A percentile compares a stretch with the other conserved stretches of the same genome.
Conservation (phyloP, 1,140 invertebrate genomes). For the Cydia pomonella region DNA sequence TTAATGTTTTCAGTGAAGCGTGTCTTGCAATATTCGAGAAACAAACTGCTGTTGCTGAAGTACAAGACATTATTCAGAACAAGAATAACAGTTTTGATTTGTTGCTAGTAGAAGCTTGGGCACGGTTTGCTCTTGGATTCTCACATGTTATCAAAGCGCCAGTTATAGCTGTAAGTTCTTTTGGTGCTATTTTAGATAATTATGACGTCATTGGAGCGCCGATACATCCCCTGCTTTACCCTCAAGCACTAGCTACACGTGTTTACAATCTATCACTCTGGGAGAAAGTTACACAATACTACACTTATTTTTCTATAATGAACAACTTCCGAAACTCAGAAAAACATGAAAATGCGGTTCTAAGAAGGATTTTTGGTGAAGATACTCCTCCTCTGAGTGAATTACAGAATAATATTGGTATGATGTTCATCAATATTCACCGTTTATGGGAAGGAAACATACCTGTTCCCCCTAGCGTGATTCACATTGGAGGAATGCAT, state of each 20-base stretch:
- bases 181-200: background rate
- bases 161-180: slow-evolving; percentile 4
- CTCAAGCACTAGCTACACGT: background rate
- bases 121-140: background rate
- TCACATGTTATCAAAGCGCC: background rate
- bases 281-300: background rate
- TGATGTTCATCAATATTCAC: slow-evolving; percentile 80
- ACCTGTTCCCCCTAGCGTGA: slow-evolving; percentile 74
- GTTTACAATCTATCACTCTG: background rate
- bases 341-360: background rate
- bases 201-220: background rate
- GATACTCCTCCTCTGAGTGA: background rate
- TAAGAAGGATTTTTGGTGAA: slow-evolving; percentile 2
- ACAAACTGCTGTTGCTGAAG: background rate
- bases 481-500: slow-evolving; percentile 82
- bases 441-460: slow-evolving; percentile 67
- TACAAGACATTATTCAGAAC: background rate
- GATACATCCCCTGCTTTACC: background rate
- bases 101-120: background rate
- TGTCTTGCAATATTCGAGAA: background rate
- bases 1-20: background rate
- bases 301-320: background rate
- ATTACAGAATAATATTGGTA: slow-evolving; percentile 19
- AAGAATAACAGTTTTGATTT: background rate
- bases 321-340: background rate